Percentiles rank a stretch among this genome's conserved stretches.
These are phyloP conservation scores for Raja brachyura DNA, from an alignment of 2,113 vertebrate genomes.

Conservation along the genomic window DNA sequence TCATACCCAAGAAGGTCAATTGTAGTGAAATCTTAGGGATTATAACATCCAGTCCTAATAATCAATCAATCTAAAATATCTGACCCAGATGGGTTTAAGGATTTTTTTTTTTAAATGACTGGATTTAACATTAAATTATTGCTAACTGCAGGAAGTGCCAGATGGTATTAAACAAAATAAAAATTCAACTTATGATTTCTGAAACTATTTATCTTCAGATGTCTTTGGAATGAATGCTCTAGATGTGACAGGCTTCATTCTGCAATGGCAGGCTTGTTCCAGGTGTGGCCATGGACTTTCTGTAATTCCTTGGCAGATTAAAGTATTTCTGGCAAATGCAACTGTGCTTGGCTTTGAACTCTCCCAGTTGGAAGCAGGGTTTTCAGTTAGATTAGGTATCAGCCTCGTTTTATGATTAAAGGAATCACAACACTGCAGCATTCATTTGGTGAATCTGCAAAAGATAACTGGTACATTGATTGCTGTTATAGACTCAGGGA, in stretches of 20 bases:
- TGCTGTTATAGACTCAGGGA: not conserved
- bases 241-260: not conserved
- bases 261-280: not conserved
- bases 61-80: no score
- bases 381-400: not conserved
- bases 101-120: no score
- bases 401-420: not conserved
- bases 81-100: not conserved
- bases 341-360: not conserved
- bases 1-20: no score
- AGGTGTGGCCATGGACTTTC: not conserved
- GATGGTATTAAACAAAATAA: not conserved
- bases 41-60: no score
- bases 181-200: not conserved
- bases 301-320: constrained; percentile 15
- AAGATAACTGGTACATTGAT: not conserved
- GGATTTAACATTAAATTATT: not conserved
- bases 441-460: not conserved
- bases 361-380: no score
- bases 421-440: not conserved
- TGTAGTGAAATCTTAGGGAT: no score
- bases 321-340: not conserved
- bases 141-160: not conserved
- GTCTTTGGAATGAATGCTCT: not conserved
- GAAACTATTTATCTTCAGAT: not conserved